Conservation (phyloP, 2,113 vertebrate genomes). For the Xyrauchen texanus region DNA sequence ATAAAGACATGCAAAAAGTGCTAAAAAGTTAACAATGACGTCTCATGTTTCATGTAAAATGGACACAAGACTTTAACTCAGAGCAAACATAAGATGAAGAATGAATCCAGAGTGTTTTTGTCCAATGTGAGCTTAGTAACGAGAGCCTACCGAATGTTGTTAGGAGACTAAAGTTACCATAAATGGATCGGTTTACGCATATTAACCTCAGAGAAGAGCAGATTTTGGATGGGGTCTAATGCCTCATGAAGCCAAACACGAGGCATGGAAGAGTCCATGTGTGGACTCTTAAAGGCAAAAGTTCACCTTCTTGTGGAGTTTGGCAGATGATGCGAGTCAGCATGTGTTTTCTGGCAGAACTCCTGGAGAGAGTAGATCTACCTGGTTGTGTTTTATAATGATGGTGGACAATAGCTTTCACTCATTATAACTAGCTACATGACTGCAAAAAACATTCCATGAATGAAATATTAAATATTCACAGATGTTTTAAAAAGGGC, state of each 20-base stretch:
- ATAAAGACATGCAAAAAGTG: neutral
- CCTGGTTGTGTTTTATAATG: constrained; percentile 55
- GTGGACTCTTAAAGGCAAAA: constrained; percentile 43
- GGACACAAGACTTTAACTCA: too few relatives aligned
- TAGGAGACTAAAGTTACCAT: neutral
- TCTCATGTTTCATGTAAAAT: neutral
- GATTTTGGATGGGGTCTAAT: constrained; percentile 24
- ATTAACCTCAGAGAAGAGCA: constrained; percentile 20
- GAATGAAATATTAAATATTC: constrained; percentile 52
- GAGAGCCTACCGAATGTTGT: constrained; percentile 7
- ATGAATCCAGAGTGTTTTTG: neutral
- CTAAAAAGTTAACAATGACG: neutral
- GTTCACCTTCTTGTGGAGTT: constrained; percentile 37
- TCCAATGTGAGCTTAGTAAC: neutral
- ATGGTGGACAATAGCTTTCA: constrained; percentile 35
- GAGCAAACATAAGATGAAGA: neutral
- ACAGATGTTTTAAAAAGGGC: constrained; percentile 48
- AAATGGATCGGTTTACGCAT: constrained; percentile 14
- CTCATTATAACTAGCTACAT: constrained; percentile 47
- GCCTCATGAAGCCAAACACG: constrained; percentile 18
- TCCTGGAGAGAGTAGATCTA: constrained; percentile 42
- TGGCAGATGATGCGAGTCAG: constrained; percentile 41
- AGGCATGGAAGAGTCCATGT: constrained; percentile 19
- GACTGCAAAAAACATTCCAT: constrained; percentile 33
- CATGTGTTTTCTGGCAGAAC: constrained; percentile 49